These are phyloP conservation scores for Menura novaehollandiae DNA, from an alignment of 2,113 vertebrate genomes.

Conservation along the genomic window DNA sequence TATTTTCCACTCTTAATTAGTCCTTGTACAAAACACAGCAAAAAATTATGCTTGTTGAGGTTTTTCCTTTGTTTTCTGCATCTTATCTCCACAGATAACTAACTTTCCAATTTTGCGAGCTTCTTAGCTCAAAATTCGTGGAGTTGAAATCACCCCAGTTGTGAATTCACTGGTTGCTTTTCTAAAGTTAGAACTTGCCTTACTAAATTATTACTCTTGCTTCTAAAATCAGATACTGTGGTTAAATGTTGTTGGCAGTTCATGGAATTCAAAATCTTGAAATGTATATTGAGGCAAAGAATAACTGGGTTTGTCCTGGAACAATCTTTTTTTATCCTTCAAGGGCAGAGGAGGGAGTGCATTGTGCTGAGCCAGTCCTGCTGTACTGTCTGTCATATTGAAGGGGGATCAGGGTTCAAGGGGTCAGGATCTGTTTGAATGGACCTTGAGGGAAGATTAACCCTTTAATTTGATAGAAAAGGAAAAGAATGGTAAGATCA, in stretches of 20 bases:
- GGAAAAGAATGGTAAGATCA: neutral
- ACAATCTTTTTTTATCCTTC: neutral
- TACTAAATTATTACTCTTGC: neutral
- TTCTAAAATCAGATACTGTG: neutral
- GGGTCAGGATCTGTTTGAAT: neutral
- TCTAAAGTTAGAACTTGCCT: neutral
- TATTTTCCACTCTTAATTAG: neutral
- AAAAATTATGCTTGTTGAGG: neutral
- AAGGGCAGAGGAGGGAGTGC: neutral
- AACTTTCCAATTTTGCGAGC: neutral
- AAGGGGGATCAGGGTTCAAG: neutral
- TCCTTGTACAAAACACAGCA: neutral
- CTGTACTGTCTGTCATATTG: neutral
- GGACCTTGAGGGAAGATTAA: neutral
- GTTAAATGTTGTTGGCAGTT: neutral
- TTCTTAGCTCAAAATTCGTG: neutral
- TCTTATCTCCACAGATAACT: neutral
- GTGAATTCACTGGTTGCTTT: neutral
- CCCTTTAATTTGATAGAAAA: neutral
- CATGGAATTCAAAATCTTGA: neutral
- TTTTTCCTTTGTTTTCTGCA: neutral
- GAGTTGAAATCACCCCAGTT: neutral
- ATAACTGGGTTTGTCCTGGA: neutral
- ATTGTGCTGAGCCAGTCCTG: neutral
- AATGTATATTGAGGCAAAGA: neutral